Conservation (phyloP, 2,113 vertebrate species). For the Protobothrops flavoviridis region DNA sequence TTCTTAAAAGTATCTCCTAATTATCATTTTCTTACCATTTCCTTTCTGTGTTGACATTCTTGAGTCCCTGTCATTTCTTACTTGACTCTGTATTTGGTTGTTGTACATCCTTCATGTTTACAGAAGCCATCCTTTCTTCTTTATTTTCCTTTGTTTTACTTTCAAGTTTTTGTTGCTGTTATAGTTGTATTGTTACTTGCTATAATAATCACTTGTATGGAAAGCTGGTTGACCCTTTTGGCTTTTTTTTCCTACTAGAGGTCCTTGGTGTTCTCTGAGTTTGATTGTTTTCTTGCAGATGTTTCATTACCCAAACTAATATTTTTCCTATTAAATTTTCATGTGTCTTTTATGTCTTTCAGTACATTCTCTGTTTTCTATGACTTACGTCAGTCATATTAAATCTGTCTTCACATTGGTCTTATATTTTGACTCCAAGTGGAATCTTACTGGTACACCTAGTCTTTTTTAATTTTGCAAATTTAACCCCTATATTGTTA, state of each 20-base stretch:
- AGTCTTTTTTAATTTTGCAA: too few relatives aligned
- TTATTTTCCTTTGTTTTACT: background rate
- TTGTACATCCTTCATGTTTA: background rate
- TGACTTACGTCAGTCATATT: background rate
- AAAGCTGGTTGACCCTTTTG: background rate
- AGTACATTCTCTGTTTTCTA: background rate
- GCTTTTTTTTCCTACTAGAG: background rate
- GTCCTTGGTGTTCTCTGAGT: too few relatives aligned
- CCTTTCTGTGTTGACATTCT: background rate
- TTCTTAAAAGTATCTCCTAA: background rate
- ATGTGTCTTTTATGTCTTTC: background rate
- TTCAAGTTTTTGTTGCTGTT: background rate
- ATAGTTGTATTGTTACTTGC: background rate
- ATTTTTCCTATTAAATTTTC: background rate
- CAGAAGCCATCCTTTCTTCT: background rate
- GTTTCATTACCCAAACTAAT: too few relatives aligned
- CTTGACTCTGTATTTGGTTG: background rate
- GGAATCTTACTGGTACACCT: background rate
- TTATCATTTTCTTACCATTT: background rate
- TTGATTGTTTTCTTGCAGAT: too few relatives aligned
- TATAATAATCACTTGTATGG: background rate
- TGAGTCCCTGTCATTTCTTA: background rate
- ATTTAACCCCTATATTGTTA: too few relatives aligned
- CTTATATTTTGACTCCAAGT: background rate
- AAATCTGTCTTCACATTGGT: background rate